These are phyloP conservation scores for Coregonus clupeaformis DNA, from an alignment of 2,113 vertebrate species.

Conservation along the genomic window DNA sequence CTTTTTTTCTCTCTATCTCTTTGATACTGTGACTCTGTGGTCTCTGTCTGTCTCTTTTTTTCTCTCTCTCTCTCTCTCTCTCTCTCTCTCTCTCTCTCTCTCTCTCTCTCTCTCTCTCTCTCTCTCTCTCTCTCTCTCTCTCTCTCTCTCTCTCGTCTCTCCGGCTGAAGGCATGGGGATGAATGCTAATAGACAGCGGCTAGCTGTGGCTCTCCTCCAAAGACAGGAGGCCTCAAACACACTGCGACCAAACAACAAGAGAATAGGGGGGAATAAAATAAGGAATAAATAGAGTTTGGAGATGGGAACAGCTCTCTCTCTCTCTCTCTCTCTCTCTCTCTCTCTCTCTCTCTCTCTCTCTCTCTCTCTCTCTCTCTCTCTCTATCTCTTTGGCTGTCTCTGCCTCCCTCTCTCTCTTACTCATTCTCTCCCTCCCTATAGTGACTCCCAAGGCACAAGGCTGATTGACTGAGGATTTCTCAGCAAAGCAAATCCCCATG, in stretches of 20 bases:
- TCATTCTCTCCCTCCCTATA: constrained; percentile 40
- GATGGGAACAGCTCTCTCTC: constrained; percentile 26
- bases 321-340: constrained; percentile 4
- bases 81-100: constrained; percentile 15
- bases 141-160: constrained; percentile 38
- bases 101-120: constrained; percentile 44
- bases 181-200: constrained; percentile 60
- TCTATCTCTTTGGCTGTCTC: constrained; percentile 42
- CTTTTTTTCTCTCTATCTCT: constrained; percentile 25
- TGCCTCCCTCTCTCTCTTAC: constrained; percentile 5
- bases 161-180: constrained; percentile 28
- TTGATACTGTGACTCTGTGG: constrained; percentile 4
- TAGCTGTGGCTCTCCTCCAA: neutral
- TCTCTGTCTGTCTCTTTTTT: constrained; percentile 16
- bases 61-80: constrained; percentile 42
- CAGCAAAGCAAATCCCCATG: too few species aligned
- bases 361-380: constrained; percentile 40
- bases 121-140: constrained; percentile 38
- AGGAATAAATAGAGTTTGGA: constrained; percentile 20
- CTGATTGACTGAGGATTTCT: too few species aligned
- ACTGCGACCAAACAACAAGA: constrained; percentile 31
- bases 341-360: neutral
- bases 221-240: constrained; percentile 49
- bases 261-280: neutral
- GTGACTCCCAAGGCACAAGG: too few species aligned